Percentiles rank a stretch among this genome's conserved stretches.
These are phyloP conservation scores for Egretta garzetta DNA, from an alignment of 2,113 vertebrate species.

Conservation along the genomic window DNA sequence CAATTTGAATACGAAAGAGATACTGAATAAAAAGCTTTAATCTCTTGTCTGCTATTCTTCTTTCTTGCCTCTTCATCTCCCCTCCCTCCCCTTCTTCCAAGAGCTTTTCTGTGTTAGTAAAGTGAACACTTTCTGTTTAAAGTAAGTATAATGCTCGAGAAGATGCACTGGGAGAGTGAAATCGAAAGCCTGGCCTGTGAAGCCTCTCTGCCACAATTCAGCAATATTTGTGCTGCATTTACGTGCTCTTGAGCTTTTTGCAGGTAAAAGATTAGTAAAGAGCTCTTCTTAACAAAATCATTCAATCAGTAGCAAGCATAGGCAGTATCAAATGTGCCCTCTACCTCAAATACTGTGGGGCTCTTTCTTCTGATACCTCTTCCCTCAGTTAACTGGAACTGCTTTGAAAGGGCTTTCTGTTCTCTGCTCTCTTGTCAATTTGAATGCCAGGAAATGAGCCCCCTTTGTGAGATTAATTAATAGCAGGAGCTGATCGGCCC, in stretches of 20 bases:
- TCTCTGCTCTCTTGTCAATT: slow-evolving; percentile 93
- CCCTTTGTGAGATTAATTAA: slow-evolving; percentile 99
- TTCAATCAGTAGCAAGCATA: slow-evolving; percentile 89
- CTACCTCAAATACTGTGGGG: slow-evolving; percentile 83
- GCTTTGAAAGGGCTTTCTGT: slow-evolving; percentile 92
- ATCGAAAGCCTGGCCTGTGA: slow-evolving; percentile 56
- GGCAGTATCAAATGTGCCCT: slow-evolving; percentile 92
- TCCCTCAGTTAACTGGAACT: slow-evolving; percentile 86
- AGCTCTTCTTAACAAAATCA: slow-evolving; percentile 86
- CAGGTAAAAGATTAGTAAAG: slow-evolving; percentile 92
- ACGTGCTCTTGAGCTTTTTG: slow-evolving; percentile 78
- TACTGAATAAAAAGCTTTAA: slow-evolving; percentile 90
- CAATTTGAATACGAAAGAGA: slow-evolving; percentile 90
- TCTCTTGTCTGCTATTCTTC: slow-evolving; percentile 82
- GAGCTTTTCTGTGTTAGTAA: slow-evolving; percentile 81
- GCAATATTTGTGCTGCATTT: slow-evolving; percentile 71
- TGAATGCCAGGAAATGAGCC: slow-evolving; percentile 97
- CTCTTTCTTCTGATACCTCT: slow-evolving; percentile 89
- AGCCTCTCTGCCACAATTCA: slow-evolving; percentile 74
- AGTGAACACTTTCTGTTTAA: slow-evolving; percentile 82
- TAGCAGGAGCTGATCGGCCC: slow-evolving; percentile 89
- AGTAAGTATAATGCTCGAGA: slow-evolving; percentile 76
- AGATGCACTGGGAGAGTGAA: slow-evolving; percentile 68
- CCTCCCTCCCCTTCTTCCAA: slow-evolving; percentile 70
- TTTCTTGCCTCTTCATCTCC: slow-evolving; percentile 80